Conservation (phyloP, 2,113 vertebrate species). For the Calyptommatus sinebrachiatus region DNA sequence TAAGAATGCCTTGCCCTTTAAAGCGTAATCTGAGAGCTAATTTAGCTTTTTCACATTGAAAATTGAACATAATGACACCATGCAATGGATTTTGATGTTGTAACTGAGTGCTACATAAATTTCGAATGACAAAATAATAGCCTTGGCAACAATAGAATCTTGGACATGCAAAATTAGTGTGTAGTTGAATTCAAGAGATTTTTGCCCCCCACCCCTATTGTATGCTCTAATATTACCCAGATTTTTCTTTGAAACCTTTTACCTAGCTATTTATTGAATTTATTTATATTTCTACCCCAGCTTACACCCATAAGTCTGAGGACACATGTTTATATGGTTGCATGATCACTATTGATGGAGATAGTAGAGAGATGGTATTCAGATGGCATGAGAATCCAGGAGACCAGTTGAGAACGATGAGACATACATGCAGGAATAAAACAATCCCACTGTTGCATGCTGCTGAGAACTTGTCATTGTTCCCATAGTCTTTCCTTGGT, state of each 20-base stretch:
- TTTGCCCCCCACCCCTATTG: conserved; percentile 27
- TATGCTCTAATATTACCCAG: background rate
- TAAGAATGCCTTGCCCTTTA: conserved; percentile 61
- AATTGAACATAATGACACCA: conserved; percentile 57
- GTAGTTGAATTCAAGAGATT: conserved; percentile 21
- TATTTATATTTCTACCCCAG: too few species aligned
- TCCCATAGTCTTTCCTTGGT: too few species aligned
- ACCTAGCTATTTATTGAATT: background rate
- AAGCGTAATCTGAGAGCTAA: conserved; percentile 62
- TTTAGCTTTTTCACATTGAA: conserved; percentile 44
- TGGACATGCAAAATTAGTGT: conserved; percentile 48
- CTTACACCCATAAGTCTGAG: too few species aligned
- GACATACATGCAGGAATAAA: too few species aligned
- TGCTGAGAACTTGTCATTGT: too few species aligned
- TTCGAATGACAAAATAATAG: conserved; percentile 65
- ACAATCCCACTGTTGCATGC: too few species aligned
- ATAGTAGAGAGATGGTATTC: too few species aligned
- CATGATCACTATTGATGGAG: too few species aligned
- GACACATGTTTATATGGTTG: too few species aligned
- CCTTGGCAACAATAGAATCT: conserved; percentile 50
- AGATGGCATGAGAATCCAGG: too few species aligned
- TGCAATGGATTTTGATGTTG: conserved; percentile 56
- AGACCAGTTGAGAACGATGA: too few species aligned
- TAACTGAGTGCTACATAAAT: conserved; percentile 55
- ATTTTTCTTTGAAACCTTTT: background rate